Evolutionary conservation across 2,888 invertebrate species (phyloP).

Genomic region (Coelopa pilipes): DNA sequence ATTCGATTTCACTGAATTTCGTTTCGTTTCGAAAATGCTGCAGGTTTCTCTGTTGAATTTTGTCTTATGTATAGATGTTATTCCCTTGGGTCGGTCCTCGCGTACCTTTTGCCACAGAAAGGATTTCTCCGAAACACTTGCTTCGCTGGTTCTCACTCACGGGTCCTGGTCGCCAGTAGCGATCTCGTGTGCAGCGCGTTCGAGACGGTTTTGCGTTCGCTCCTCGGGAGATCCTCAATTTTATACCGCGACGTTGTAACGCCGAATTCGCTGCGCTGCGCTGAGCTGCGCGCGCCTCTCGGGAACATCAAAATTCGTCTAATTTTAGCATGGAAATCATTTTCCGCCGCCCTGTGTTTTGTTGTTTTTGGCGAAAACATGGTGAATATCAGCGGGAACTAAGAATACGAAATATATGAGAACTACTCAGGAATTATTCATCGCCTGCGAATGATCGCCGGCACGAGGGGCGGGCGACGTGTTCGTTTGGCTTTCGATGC

Average conservation of each 20-base stretch:
- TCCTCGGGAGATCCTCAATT: slow-evolving; percentile 46
- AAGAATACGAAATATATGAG: background rate
- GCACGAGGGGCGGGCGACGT: too few relatives aligned
- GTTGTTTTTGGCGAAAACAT: slow-evolving; percentile 1
- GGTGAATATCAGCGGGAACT: background rate
- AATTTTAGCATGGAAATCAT: slow-evolving; percentile 53
- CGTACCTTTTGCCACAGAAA: slow-evolving; percentile 13
- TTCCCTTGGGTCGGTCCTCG: slow-evolving; percentile 10
- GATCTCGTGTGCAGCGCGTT: slow-evolving; percentile 45
- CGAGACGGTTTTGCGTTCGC: slow-evolving; percentile 47
- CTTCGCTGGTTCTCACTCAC: background rate
- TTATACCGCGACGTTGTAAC: slow-evolving; percentile 48
- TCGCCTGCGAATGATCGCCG: slow-evolving; percentile 1
- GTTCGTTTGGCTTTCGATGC: too few relatives aligned
- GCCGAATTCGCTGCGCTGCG: slow-evolving; percentile 18
- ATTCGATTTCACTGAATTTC: too few relatives aligned
- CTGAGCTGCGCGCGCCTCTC: slow-evolving; percentile 44
- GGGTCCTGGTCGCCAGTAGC: background rate
- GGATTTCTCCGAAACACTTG: background rate
- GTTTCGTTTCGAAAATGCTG: too few relatives aligned
- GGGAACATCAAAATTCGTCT: slow-evolving; percentile 57
- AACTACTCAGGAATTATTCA: slow-evolving; percentile 20
- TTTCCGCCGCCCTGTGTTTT: slow-evolving; percentile 33
- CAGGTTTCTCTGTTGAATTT: background rate
- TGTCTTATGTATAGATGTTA: background rate